A percentile compares a stretch with the other conserved stretches of the same genome.
phyloP scores from a whole-genome alignment of 2,888 invertebrate species.

The Rugalucina vietnamica region DNA sequence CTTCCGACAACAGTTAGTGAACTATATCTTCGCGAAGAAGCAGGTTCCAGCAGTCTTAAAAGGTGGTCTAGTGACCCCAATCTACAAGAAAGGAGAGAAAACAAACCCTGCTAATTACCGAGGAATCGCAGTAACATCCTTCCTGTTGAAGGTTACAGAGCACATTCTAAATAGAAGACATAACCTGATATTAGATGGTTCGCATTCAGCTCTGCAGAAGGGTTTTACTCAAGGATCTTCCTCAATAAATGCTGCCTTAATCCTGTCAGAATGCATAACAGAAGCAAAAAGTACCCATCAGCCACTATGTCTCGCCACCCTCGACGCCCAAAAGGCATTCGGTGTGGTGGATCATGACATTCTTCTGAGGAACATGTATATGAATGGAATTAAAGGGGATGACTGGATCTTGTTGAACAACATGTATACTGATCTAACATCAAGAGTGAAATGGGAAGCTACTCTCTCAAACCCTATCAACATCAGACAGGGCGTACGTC shows the following conservation, averaged over 20 bases:
- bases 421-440: neutral
- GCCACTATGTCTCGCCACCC: neutral
- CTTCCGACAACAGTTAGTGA: neutral
- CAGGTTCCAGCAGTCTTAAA: neutral
- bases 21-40: neutral
- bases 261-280: neutral
- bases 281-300: neutral
- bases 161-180: neutral
- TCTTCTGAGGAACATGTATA: neutral
- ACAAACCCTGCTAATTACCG: slow-evolving; percentile 3
- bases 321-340: slow-evolving; percentile 14
- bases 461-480: neutral
- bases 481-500: neutral
- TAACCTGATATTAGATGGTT: neutral
- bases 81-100: slow-evolving; percentile 1
- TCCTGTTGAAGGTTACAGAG: neutral
- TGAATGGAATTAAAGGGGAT: neutral
- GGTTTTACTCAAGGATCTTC: neutral
- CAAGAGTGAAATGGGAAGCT: neutral
- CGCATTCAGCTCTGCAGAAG: neutral
- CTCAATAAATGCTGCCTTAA: neutral
- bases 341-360: neutral
- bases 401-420: neutral
- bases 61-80: neutral
- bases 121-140: neutral